A percentile compares a stretch with the other conserved stretches of the same genome.
Conservation (phyloP, 1,140 invertebrate genomes). For the Drosophila guanche region DNA sequence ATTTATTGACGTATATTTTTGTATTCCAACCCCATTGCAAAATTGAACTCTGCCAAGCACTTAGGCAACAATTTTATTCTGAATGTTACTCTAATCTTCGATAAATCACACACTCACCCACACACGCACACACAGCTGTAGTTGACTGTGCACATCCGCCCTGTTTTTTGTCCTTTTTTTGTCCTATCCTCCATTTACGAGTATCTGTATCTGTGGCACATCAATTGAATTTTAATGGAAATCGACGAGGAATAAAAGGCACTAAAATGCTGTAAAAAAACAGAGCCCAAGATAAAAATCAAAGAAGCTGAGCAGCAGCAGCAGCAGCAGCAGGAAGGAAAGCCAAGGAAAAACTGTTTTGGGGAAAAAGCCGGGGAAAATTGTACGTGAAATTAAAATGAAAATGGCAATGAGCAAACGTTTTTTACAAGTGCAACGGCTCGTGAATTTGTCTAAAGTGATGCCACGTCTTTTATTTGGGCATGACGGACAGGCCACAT, state of each 20-base stretch:
- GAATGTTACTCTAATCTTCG: conserved; percentile 77
- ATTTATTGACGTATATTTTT: conserved; percentile 6
- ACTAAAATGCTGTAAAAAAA: conserved; percentile 76
- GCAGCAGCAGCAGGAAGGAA: conserved; percentile 8
- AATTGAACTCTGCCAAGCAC: conserved; percentile 67
- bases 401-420: conserved; percentile 72
- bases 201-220: conserved; percentile 49
- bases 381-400: conserved; percentile 73
- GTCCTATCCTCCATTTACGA: conserved; percentile 6
- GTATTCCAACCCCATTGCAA: conserved; percentile 1
- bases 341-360: conserved; percentile 53
- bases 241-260: conserved; percentile 82
- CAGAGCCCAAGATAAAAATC: conserved; percentile 34
- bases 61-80: conserved; percentile 78
- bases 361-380: conserved; percentile 61
- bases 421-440: conserved; percentile 61
- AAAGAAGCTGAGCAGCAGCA: conserved; percentile 14
- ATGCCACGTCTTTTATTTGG: conserved; percentile 3
- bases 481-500: too few species aligned
- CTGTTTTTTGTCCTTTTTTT: neutral
- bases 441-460: conserved; percentile 52
- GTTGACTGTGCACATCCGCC: conserved; percentile 64
- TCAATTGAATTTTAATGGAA: conserved; percentile 82
- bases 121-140: conserved; percentile 40
- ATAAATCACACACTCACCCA: conserved; percentile 62